These are phyloP conservation scores for Hucho hucho DNA, from an alignment of 2,113 vertebrate genomes.

Conservation along the genomic window DNA sequence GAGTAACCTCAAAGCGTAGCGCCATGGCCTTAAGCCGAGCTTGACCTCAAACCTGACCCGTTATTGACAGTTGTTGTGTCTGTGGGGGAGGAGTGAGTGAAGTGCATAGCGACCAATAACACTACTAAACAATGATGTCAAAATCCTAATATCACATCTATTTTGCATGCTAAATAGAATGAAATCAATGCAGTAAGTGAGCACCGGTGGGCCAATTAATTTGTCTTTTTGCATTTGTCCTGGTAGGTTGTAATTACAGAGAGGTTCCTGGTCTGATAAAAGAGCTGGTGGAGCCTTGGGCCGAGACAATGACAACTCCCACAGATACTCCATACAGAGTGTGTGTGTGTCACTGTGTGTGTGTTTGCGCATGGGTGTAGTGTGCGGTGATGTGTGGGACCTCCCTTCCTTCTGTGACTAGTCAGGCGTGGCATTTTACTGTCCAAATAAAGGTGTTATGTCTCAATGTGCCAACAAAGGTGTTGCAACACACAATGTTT, in stretches of 20 bases:
- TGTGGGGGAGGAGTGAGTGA: too few species aligned
- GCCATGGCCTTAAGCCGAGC: too few species aligned
- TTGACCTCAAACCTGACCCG: too few species aligned
- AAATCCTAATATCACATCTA: background rate
- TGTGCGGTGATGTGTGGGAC: too few species aligned
- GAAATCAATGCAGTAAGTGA: background rate
- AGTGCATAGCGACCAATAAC: too few species aligned
- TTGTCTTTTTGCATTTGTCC: background rate
- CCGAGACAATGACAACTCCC: background rate
- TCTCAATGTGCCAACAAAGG: too few species aligned
- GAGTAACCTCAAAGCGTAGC: too few species aligned
- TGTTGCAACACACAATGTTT: too few species aligned
- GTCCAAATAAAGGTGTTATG: too few species aligned
- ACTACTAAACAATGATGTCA: background rate
- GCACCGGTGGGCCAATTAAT: background rate
- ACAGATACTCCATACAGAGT: background rate
- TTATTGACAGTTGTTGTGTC: too few species aligned
- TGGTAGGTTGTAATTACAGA: background rate
- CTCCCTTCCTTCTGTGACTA: too few species aligned
- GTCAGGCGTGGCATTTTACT: too few species aligned
- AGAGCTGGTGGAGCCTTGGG: background rate
- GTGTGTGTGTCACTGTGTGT: slow-evolving; percentile 3
- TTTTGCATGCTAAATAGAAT: background rate
- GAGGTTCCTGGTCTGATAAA: slow-evolving; percentile 6
- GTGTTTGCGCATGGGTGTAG: background rate